Evolutionary conservation across 2,888 invertebrate species (phyloP), one percentile per base, ranked within the genome.

Genomic region (Sinhomidia bicolor): DNA sequence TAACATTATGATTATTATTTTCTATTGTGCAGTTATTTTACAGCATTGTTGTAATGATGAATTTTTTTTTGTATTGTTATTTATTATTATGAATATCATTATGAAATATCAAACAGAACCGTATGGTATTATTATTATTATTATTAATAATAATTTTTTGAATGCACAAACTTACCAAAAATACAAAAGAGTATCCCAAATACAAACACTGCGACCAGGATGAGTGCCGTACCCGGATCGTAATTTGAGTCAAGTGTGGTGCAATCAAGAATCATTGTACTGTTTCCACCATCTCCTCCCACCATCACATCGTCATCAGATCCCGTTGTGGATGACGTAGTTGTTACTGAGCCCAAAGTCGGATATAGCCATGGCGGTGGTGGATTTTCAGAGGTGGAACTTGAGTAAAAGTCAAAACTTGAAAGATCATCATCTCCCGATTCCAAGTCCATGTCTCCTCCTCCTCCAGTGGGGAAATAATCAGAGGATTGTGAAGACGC

Each of bases 121-220:
- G n/a, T n/a, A n/a, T n/a, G n/a, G n/a, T n/a, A n/a, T n/a, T n/a
- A n/a, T n/a, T n/a, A 36, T 68, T 2, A 68, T 68, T 36, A 32
- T 68, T n/a, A 6, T 12, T 32, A n/a, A 68, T 3, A n/a, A 26
- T 26, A 26, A 41, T 44, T 6, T 12, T 51, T 26, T 14, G 9
- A 23, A 47, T 14, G 26, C 9, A 47, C 20, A 20, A 17, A 94
- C 95, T 95, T 94, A 97, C 97, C 97, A 93, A 97, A 96, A 91
- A 97, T 95, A 90, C 96, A 96, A 93, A 97, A 97, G 87, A 97
- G 95, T 92, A 97, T 95, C 89, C 97, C 97, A 94, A 97, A 97
- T 60, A 96, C 95, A 92, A 96, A 95, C 93, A 96, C 96, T 94
- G 96, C 95, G 89, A 95, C 95, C 93, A 96, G 96, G 90, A 96